Evolutionary conservation across 1,140 invertebrate genomes (phyloP).

Genomic region (Stratiolaelaps scimitus): DNA sequence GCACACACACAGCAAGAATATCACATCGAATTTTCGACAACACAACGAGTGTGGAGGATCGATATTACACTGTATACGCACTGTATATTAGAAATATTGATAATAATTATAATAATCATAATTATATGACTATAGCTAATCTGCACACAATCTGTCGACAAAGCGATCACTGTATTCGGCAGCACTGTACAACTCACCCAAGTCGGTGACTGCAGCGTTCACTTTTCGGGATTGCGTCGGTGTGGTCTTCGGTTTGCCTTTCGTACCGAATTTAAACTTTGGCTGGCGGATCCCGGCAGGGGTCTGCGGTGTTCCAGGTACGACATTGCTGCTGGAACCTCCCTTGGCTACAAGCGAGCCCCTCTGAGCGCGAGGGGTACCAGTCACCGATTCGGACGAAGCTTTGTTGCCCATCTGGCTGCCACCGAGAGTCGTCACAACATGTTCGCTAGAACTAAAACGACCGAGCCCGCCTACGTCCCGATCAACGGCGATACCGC

Average conservation of each 20-base stretch:
- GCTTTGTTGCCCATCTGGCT: constrained; percentile 22
- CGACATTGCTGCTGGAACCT: background rate
- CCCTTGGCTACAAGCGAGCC: constrained; percentile 7
- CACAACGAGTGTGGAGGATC: no score
- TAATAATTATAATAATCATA: no score
- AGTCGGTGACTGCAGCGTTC: constrained; percentile 16
- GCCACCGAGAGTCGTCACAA: constrained; percentile 1
- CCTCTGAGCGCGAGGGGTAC: constrained; percentile 6
- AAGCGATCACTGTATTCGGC: background rate
- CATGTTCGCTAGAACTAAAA: background rate
- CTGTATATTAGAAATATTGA: no score
- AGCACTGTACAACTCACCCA: constrained; percentile 4
- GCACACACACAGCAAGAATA: no score
- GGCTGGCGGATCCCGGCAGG: background rate
- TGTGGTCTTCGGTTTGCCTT: constrained; percentile 27
- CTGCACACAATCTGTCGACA: no score
- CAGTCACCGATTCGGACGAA: constrained; percentile 5
- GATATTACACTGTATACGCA: no score
- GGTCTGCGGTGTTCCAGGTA: constrained; percentile 19
- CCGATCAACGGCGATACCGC: background rate
- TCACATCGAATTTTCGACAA: no score
- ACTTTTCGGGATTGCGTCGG: constrained; percentile 22
- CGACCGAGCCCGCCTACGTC: constrained; percentile 23
- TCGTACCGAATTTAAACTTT: constrained; percentile 18
- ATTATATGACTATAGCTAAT: no score